These are phyloP conservation scores for Microtus obscurus DNA, from an alignment of 2,797 vertebrate species.

Conservation along the genomic window DNA sequence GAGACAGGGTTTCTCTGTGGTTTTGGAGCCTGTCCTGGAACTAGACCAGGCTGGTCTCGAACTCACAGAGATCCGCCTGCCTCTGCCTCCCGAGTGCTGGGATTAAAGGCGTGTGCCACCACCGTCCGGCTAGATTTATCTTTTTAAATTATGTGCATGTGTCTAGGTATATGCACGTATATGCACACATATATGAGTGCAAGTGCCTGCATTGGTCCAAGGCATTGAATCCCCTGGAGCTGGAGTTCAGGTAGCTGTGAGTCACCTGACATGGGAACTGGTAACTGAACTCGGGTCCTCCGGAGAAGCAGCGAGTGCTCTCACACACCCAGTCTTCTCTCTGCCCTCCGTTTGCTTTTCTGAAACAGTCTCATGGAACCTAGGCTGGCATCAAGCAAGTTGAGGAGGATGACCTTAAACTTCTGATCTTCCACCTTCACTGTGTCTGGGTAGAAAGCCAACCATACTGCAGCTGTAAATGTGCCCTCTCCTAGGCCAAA, in stretches of 20 bases:
- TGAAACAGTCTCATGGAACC: not conserved
- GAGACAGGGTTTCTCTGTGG: too few relatives aligned
- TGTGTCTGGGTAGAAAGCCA: not conserved
- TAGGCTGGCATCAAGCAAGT: not conserved
- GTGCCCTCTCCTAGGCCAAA: not conserved
- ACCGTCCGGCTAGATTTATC: not conserved
- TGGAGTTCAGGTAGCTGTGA: not conserved
- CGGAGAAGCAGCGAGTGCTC: not conserved
- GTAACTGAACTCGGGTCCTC: not conserved
- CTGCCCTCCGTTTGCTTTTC: not conserved
- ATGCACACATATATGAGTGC: too few relatives aligned
- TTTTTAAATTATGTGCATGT: not conserved
- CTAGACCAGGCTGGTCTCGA: too few relatives aligned
- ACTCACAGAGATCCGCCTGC: too few relatives aligned
- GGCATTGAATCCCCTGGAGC: not conserved
- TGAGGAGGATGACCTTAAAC: not conserved
- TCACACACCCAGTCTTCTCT: not conserved
- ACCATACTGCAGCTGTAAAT: not conserved
- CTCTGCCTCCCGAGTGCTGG: too few relatives aligned
- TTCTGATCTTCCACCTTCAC: not conserved
- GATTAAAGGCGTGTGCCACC: too few relatives aligned
- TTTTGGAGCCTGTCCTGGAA: too few relatives aligned
- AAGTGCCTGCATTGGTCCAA: not conserved
- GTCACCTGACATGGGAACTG: not conserved
- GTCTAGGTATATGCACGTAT: not conserved